These are phyloP conservation scores for Ditylenchus dipsaci DNA, from an alignment of 1,140 invertebrate species.

Conservation along the genomic window DNA sequence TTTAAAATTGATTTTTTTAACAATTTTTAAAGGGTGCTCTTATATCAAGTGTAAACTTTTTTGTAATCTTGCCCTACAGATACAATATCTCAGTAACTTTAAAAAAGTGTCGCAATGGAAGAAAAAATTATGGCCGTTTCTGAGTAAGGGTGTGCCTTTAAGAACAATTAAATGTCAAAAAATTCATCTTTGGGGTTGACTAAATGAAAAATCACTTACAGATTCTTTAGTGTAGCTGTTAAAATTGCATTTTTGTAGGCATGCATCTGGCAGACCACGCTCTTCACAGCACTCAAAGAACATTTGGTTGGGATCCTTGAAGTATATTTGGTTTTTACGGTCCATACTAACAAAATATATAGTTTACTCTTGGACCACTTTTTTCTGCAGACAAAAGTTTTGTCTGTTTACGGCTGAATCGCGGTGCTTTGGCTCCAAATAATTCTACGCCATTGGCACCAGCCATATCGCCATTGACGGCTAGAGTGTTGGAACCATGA, in stretches of 20 bases:
- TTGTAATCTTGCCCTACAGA: too few species aligned
- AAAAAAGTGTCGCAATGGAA: too few species aligned
- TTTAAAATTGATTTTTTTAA: too few species aligned
- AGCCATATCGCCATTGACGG: not conserved
- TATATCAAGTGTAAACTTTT: too few species aligned
- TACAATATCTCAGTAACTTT: too few species aligned
- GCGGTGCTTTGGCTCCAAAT: not conserved
- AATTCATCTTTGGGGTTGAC: too few species aligned
- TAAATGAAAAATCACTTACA: conserved; percentile 8
- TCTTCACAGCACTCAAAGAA: conserved; percentile 49
- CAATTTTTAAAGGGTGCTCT: too few species aligned
- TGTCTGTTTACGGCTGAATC: not conserved
- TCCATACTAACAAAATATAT: not conserved
- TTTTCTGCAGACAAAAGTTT: conserved; percentile 1
- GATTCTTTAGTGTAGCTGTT: conserved; percentile 48
- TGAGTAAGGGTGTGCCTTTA: too few species aligned
- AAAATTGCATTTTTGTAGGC: conserved; percentile 52
- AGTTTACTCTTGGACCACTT: not conserved
- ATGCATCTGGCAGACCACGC: conserved; percentile 49
- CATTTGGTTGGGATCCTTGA: conserved; percentile 43
- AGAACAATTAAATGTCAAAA: too few species aligned
- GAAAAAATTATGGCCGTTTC: too few species aligned
- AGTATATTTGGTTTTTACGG: not conserved
- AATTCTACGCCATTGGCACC: not conserved
- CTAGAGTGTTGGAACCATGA: conserved; percentile 26